Evolutionary conservation across 92 coral and sea anemone species (phyloP), one percentile per base, ranked within the genome.

Genomic region (Phenganax marumi): DNA sequence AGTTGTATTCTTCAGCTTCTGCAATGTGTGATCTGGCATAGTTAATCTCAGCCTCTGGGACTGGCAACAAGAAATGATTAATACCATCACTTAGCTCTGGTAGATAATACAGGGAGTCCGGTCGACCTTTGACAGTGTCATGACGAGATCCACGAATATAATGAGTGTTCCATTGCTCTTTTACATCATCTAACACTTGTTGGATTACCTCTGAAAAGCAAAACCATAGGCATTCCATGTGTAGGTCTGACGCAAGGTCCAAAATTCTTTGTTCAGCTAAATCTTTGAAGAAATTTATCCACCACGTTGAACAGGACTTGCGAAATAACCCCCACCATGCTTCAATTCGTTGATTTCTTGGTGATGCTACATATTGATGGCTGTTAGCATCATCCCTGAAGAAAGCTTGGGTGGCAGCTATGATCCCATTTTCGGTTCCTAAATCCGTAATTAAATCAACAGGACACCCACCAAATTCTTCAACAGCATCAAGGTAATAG

Each of bases 81-180:
- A 68, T 58, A 81, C 79, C 89, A 80, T 86, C 87, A 81, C 84
- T 87, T 82, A 25, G 75, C 88, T 90, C 93, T 7, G 88, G 84
- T 77, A 90, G 80, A 77, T 77, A 90, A 76, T 80, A 90, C 82
- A 90, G 76, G 68, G 90, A 85, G 72, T 83, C 90, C n/a, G 93
- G 91, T 83, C 90, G 68, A 68, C 91, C 89, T 80, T 68, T 86
- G 56, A 89, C 50, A 25, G 91, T 88, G 79, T 88, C 91, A 84
- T 85, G 78, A 54, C 86, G 73, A 55, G 86, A 88, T 48, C 86
- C 81, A 24, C 83, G 78, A 53, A 86, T 86, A n/a, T 89, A 89
- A 79, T 83, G 92, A 46, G 88, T 84, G 79, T 89, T 89, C 92
- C 92, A 89, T 55, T 89, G 88, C 62, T 83, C 84, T 84, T 89